Evolutionary conservation across 2,797 vertebrate species (phyloP).

Genomic region (Lithobates pipiens): DNA sequence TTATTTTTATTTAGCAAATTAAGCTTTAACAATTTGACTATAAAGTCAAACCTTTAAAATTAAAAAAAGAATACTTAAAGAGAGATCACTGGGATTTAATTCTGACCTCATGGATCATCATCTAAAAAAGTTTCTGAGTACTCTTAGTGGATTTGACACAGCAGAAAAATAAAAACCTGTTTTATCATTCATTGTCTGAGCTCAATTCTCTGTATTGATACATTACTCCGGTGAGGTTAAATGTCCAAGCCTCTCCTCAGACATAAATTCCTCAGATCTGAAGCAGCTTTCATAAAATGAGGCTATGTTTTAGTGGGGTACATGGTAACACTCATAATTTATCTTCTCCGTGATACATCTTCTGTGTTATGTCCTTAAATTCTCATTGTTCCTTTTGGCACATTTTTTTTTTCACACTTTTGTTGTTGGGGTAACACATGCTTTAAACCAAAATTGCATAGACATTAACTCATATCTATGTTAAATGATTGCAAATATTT

Average conservation of each 20-base stretch:
- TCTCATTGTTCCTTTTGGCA: background rate
- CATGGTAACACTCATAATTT: constrained; percentile 32
- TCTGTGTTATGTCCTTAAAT: constrained; percentile 13
- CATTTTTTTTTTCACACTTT: background rate
- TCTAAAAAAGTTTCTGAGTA: constrained; percentile 39
- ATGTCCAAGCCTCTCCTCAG: constrained; percentile 15
- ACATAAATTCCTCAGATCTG: constrained; percentile 57
- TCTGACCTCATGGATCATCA: constrained; percentile 1
- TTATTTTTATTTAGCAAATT: too few species aligned
- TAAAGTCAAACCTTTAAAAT: too few species aligned
- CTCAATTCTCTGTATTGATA: constrained; percentile 42
- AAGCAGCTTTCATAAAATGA: constrained; percentile 46
- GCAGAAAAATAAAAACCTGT: constrained; percentile 43
- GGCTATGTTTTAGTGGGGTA: constrained; percentile 21
- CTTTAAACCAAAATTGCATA: background rate
- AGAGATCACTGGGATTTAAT: background rate
- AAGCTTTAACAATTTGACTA: too few species aligned
- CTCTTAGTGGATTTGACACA: constrained; percentile 50
- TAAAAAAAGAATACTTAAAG: background rate
- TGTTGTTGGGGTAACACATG: background rate
- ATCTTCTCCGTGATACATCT: constrained; percentile 25
- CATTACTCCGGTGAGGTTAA: constrained; percentile 50
- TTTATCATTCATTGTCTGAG: constrained; percentile 50
- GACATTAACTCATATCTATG: background rate
- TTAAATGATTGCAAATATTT: background rate